Evolutionary conservation across 2,113 vertebrate genomes (phyloP).

Genomic region (Stomatorhinus ivindoensis): DNA sequence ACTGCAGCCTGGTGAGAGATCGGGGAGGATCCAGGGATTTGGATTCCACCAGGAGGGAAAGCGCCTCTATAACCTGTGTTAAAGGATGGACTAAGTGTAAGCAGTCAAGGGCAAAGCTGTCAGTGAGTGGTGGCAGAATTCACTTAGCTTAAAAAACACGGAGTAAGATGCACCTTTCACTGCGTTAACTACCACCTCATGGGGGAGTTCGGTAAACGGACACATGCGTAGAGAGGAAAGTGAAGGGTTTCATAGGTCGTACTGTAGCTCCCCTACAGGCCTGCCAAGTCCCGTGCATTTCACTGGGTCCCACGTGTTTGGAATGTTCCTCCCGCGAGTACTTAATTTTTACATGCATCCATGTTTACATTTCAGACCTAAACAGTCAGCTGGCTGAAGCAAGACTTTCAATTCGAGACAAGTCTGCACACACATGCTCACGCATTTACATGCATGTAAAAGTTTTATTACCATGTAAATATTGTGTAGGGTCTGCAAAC

Average conservation of each 20-base stretch:
- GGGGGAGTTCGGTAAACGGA: neutral
- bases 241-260: too few relatives aligned
- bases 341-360: neutral
- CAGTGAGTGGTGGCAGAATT: neutral
- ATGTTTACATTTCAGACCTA: neutral
- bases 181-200: neutral
- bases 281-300: neutral
- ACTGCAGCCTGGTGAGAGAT: neutral
- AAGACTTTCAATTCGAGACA: too few relatives aligned
- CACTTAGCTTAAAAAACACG: neutral
- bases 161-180: neutral
- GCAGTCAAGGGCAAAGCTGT: neutral
- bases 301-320: neutral
- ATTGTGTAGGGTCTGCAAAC: too few relatives aligned
- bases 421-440: too few relatives aligned
- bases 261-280: too few relatives aligned
- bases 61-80: neutral
- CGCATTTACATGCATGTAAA: too few relatives aligned
- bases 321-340: too few relatives aligned
- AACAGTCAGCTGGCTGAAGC: too few relatives aligned
- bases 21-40: neutral
- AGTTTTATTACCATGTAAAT: too few relatives aligned
- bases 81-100: neutral
- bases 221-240: too few relatives aligned
- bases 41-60: neutral